Conservation (phyloP, 2,797 vertebrate genomes). For the Urophycis tenuis region DNA sequence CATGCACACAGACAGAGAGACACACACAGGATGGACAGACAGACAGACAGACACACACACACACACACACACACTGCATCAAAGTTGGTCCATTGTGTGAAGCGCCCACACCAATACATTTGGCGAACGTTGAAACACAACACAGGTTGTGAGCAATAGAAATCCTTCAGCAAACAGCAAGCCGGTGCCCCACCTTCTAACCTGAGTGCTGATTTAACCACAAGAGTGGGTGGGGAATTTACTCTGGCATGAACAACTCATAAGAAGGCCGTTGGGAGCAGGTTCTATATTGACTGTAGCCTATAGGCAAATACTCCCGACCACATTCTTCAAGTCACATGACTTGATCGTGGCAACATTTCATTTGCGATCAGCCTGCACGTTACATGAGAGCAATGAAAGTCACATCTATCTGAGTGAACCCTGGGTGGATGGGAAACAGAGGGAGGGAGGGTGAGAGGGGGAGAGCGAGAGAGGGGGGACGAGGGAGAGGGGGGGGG, state of each 20-base stretch:
- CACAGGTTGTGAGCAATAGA: not conserved
- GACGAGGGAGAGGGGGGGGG: not conserved
- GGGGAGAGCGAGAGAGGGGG: not conserved
- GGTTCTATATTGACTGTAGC: constrained; percentile 36
- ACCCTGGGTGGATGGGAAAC: not conserved
- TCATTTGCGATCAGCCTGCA: constrained; percentile 21
- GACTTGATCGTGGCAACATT: constrained; percentile 35
- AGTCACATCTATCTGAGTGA: not conserved
- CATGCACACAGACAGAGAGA: constrained; percentile 10
- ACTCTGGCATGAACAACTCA: constrained; percentile 7
- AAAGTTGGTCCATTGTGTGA: constrained; percentile 20
- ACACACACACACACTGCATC: constrained; percentile 19
- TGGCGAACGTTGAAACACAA: not conserved
- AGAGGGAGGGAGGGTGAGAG: not conserved
- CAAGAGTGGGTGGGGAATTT: constrained; percentile 33
- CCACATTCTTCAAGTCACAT: constrained; percentile 60
- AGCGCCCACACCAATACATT: not conserved
- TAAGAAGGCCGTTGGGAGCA: constrained; percentile 26
- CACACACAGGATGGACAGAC: constrained; percentile 30
- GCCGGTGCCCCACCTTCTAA: constrained; percentile 51
- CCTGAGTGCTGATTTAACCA: constrained; percentile 54
- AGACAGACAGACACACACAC: not conserved
- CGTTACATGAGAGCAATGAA: constrained; percentile 1
- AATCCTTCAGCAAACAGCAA: constrained; percentile 59
- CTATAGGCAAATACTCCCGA: constrained; percentile 34